Conservation (phyloP, 2,888 invertebrate species). For the Epirrhoe tristata region DNA sequence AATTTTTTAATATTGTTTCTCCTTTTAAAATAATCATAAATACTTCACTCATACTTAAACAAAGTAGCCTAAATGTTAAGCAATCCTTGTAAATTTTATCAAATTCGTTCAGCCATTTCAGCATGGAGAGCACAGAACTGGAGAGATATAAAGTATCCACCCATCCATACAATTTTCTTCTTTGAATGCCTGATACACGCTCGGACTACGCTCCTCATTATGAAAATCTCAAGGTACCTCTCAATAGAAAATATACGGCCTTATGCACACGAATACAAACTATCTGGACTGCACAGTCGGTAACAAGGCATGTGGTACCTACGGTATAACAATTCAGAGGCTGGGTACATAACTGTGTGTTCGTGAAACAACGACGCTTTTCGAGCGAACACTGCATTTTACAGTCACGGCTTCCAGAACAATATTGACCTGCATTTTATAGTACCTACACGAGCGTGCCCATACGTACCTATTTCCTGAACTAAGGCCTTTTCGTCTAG, state of each 20-base stretch:
- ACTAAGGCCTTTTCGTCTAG: too few species aligned
- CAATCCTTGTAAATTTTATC: too few species aligned
- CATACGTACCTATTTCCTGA: too few species aligned
- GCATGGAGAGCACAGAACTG: too few species aligned
- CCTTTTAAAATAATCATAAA: too few species aligned
- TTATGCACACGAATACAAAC: conserved; percentile 4
- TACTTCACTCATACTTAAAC: too few species aligned
- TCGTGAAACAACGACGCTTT: conserved; percentile 26
- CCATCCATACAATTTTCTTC: not conserved
- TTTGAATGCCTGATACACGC: not conserved
- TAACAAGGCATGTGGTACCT: not conserved
- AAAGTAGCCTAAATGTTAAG: too few species aligned
- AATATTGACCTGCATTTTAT: not conserved
- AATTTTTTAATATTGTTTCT: conserved; percentile 48
- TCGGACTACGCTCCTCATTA: not conserved
- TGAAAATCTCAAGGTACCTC: not conserved
- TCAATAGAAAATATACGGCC: not conserved
- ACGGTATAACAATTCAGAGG: not conserved
- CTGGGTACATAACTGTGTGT: not conserved
- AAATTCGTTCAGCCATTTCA: too few species aligned
- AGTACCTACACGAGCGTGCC: not conserved
- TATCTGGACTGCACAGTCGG: conserved; percentile 1
- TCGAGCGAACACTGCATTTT: not conserved
- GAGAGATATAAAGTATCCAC: not conserved
- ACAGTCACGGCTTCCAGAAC: not conserved